Conservation (phyloP, 2,113 vertebrate species). For the Albula goreensis region DNA sequence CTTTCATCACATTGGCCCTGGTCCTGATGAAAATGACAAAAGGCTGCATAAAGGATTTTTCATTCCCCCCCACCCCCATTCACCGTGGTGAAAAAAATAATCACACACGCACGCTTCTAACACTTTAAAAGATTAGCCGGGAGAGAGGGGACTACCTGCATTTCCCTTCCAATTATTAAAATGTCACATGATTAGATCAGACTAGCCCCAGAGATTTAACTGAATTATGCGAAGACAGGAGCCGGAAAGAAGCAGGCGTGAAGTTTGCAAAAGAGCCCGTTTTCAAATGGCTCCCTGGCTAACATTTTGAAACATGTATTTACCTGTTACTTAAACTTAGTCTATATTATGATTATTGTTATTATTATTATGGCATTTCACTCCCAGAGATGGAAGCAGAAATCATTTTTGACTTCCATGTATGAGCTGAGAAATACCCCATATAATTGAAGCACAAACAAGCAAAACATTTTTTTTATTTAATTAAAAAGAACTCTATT, state of each 20-base stretch:
- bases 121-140: slow-evolving; percentile 11
- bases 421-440: not conserved
- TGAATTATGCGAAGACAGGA: not conserved
- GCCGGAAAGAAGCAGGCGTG: not conserved
- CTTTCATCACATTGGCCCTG: not conserved
- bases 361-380: not conserved
- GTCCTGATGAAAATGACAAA: not conserved
- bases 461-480: not conserved
- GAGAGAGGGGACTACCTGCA: slow-evolving; percentile 11
- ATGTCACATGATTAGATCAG: slow-evolving; percentile 27
- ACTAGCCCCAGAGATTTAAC: slow-evolving; percentile 19
- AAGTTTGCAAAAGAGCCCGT: not conserved
- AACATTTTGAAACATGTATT: not conserved
- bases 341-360: not conserved
- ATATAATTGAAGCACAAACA: not conserved
- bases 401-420: not conserved
- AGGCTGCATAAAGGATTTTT: not conserved
- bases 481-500: too few species aligned
- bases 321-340: not conserved
- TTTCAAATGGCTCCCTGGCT: not conserved
- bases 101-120: not conserved
- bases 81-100: slow-evolving; percentile 7
- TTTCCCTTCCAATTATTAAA: slow-evolving; percentile 25
- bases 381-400: not conserved
- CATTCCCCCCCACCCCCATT: not conserved